Evolutionary conservation across 1,140 invertebrate genomes (phyloP).

Genomic region (Euglossa dilemma): DNA sequence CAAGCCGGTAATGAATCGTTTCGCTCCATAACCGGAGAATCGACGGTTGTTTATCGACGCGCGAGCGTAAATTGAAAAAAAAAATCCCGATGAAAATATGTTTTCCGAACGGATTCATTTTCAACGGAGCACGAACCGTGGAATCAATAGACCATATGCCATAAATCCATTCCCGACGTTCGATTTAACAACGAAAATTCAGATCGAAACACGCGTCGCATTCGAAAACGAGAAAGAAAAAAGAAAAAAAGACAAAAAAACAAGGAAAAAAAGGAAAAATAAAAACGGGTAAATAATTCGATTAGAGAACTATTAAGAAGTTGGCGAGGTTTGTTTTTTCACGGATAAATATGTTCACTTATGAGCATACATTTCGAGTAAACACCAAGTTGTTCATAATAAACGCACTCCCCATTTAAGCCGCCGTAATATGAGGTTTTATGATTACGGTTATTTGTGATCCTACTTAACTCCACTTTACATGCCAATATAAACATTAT

Average conservation of each 20-base stretch:
- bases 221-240: not conserved
- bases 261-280: not conserved
- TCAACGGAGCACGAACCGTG: not conserved
- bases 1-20: not conserved
- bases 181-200: not conserved
- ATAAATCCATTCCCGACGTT: not conserved
- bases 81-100: not conserved
- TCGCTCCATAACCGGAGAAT: not conserved
- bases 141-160: not conserved
- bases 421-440: conserved; percentile 42
- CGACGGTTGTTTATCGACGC: not conserved
- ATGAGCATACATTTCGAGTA: conserved; percentile 21
- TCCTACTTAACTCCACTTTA: conserved; percentile 54
- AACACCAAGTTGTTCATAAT: conserved; percentile 44
- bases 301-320: not conserved
- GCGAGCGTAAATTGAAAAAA: not conserved
- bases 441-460: conserved; percentile 52
- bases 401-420: conserved; percentile 35
- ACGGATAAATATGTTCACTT: conserved; percentile 28
- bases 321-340: conserved; percentile 17
- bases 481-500: conserved; percentile 49
- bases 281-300: not conserved
- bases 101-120: not conserved
- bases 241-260: not conserved
- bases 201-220: not conserved